A percentile compares a stretch with the other conserved stretches of the same genome.
Conservation (phyloP, 2,797 vertebrate species). For the Podarcis siculus region DNA sequence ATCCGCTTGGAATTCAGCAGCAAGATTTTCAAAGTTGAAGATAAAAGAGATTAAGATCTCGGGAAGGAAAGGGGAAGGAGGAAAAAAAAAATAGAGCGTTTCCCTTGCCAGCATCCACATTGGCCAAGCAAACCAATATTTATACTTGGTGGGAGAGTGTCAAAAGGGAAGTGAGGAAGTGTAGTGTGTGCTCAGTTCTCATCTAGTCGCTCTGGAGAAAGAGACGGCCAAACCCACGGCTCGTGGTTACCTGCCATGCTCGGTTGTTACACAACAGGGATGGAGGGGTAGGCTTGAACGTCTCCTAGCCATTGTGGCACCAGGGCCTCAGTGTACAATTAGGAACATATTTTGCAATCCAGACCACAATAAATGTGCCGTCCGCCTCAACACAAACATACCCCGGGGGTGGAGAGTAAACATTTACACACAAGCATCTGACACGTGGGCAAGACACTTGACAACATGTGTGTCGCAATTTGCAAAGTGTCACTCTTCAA, state of each 20-base stretch:
- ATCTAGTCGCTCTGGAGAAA: not conserved
- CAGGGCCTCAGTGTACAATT: slow-evolving; percentile 58
- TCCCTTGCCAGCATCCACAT: slow-evolving; percentile 31
- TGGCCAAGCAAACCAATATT: slow-evolving; percentile 61
- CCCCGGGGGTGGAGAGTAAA: slow-evolving; percentile 53
- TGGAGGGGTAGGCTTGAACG: slow-evolving; percentile 32
- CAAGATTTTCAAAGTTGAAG: not conserved
- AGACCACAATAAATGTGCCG: slow-evolving; percentile 68
- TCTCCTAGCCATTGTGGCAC: slow-evolving; percentile 72
- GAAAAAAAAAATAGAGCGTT: not conserved
- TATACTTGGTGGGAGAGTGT: slow-evolving; percentile 33
- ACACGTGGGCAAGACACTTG: slow-evolving; percentile 61
- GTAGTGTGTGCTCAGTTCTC: slow-evolving; percentile 36
- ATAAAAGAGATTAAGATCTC: not conserved
- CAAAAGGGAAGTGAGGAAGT: slow-evolving; percentile 37
- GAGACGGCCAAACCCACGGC: slow-evolving; percentile 50
- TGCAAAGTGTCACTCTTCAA: slow-evolving; percentile 58
- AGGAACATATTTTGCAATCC: slow-evolving; percentile 73
- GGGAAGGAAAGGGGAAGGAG: not conserved
- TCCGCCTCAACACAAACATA: slow-evolving; percentile 66
- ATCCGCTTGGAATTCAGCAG: slow-evolving; percentile 12
- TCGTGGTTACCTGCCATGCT: slow-evolving; percentile 72
- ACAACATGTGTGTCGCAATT: slow-evolving; percentile 46
- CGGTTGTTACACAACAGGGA: slow-evolving; percentile 49
- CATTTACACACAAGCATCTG: slow-evolving; percentile 56